phyloP scores from a whole-genome alignment of 2,797 vertebrate species.

The Phalloptychus januarius region DNA sequence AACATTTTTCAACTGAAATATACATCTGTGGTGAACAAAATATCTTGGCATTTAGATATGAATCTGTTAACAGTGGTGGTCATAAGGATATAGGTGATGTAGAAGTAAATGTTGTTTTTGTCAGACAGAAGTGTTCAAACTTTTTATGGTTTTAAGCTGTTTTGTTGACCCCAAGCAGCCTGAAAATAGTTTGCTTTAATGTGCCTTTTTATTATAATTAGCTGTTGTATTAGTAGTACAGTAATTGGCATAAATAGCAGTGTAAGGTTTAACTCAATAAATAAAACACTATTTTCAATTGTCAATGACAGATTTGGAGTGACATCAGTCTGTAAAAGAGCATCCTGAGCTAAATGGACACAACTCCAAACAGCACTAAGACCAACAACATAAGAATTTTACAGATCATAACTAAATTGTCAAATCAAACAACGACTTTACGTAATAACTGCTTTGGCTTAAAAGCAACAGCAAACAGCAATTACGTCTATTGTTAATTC shows the following conservation, averaged over 20 bases:
- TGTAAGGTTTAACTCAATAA: not conserved
- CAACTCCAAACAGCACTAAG: too few species aligned
- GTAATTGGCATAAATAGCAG: constrained; percentile 23
- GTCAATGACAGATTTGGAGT: not conserved
- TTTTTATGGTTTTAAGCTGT: constrained; percentile 6
- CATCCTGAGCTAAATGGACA: not conserved
- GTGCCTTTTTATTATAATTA: constrained; percentile 31
- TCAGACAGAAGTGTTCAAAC: not conserved
- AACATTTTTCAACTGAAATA: not conserved
- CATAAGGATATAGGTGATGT: not conserved
- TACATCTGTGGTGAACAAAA: not conserved
- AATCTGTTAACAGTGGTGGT: not conserved
- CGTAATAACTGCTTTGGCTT: not conserved
- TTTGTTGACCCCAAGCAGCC: constrained; percentile 19
- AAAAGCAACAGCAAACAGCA: not conserved
- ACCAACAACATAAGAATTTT: not conserved
- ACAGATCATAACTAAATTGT: not conserved
- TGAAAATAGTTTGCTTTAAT: constrained; percentile 26
- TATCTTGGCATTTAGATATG: not conserved
- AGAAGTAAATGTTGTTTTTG: not conserved
- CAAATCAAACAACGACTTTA: not conserved
- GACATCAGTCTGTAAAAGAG: not conserved
- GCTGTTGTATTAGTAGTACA: not conserved
- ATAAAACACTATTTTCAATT: not conserved
- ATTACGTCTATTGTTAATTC: not conserved